phyloP scores from a whole-genome alignment of 2,888 invertebrate species.

The Formica aserva region DNA sequence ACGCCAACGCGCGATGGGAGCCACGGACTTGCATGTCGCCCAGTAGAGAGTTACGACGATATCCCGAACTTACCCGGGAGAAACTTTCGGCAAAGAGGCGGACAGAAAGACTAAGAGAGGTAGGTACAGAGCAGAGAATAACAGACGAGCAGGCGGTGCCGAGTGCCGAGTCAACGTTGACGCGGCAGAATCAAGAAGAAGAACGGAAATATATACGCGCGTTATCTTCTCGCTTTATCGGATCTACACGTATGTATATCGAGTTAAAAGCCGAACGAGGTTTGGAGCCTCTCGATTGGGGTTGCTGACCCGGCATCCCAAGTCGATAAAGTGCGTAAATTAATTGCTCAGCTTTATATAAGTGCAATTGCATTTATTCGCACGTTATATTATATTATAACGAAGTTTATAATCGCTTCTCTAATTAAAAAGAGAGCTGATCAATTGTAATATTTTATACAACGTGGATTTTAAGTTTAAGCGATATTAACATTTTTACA shows the following conservation, averaged over 20 bases:
- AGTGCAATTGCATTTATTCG: neutral
- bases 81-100: constrained; percentile 72
- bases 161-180: constrained; percentile 26
- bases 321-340: constrained; percentile 11
- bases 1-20: constrained; percentile 27
- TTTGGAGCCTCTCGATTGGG: neutral
- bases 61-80: constrained; percentile 70
- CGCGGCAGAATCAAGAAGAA: constrained; percentile 16
- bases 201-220: neutral
- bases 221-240: neutral
- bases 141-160: constrained; percentile 39
- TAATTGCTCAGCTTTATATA: neutral
- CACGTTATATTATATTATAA: neutral
- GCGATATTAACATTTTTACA: neutral
- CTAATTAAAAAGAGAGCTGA: neutral
- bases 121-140: neutral
- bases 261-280: neutral
- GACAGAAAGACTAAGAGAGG: constrained; percentile 62
- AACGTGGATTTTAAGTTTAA: neutral
- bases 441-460: neutral
- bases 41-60: constrained; percentile 72
- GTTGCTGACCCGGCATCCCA: neutral
- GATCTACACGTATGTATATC: neutral
- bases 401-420: neutral
- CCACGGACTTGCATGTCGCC: constrained; percentile 58